Evolutionary conservation across 2,113 vertebrate genomes (phyloP).

Genomic region (Bubo scandiacus): DNA sequence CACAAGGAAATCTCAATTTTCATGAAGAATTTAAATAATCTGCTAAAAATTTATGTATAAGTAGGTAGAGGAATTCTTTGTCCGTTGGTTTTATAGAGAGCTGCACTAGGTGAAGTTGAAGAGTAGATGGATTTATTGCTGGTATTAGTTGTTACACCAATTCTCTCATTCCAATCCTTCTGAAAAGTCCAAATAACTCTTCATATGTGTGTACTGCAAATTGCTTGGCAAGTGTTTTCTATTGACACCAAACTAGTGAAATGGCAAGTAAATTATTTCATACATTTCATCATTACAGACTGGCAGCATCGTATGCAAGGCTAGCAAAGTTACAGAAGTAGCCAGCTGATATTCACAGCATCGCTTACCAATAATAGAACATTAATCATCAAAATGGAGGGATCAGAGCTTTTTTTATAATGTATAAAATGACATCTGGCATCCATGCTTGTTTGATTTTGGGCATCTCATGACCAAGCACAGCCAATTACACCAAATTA

Average conservation of each 20-base stretch:
- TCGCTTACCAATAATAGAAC: not conserved
- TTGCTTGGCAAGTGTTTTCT: not conserved
- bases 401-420: not conserved
- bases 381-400: not conserved
- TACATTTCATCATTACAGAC: not conserved
- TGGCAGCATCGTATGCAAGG: not conserved
- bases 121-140: not conserved
- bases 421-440: slow-evolving; percentile 10
- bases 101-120: not conserved
- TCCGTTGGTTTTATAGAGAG: not conserved
- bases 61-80: not conserved
- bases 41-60: not conserved
- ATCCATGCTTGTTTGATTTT: not conserved
- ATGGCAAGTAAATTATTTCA: not conserved
- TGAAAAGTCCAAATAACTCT: not conserved
- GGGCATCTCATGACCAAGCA: not conserved
- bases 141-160: not conserved
- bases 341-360: not conserved
- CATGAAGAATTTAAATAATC: not conserved
- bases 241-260: not conserved
- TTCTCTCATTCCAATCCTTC: not conserved
- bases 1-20: not conserved
- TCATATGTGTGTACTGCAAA: not conserved
- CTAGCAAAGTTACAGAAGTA: not conserved
- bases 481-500: slow-evolving; percentile 1